phyloP scores from a whole-genome alignment of 1,140 invertebrate genomes.

The Phocides pigmalion region DNA sequence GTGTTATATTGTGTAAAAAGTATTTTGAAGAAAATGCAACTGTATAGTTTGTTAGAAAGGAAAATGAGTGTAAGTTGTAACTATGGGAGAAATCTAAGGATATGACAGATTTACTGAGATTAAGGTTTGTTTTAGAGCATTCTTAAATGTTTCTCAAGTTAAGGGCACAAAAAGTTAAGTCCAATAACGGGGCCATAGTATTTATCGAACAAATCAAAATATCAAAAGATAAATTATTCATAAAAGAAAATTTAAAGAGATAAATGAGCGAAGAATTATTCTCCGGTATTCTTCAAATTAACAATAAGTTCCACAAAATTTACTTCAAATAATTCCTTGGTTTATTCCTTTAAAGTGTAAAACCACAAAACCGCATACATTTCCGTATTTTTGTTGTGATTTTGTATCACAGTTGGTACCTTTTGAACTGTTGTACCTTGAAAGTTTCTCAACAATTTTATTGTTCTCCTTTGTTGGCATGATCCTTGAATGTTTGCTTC shows the following conservation, averaged over 20 bases:
- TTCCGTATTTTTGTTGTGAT: slow-evolving; percentile 68
- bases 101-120: too few relatives aligned
- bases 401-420: slow-evolving; percentile 47
- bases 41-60: not conserved
- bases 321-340: slow-evolving; percentile 12
- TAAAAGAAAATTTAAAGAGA: too few relatives aligned
- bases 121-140: too few relatives aligned
- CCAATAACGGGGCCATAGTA: too few relatives aligned
- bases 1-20: not conserved
- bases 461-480: slow-evolving; percentile 18
- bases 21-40: not conserved
- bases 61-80: too few relatives aligned
- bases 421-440: slow-evolving; percentile 35
- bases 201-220: too few relatives aligned
- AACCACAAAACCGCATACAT: slow-evolving; percentile 62
- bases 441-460: slow-evolving; percentile 19
- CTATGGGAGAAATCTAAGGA: too few relatives aligned
- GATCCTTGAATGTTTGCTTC: slow-evolving; percentile 6
- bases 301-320: slow-evolving; percentile 28
- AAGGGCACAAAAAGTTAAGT: too few relatives aligned
- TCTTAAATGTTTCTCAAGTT: too few relatives aligned
- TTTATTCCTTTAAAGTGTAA: slow-evolving; percentile 47
- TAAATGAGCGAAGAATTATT: slow-evolving; percentile 3
- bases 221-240: too few relatives aligned
- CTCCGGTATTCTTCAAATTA: slow-evolving; percentile 12